Evolutionary conservation across 2,113 vertebrate genomes (phyloP).

Genomic region (Silurus glanis): DNA sequence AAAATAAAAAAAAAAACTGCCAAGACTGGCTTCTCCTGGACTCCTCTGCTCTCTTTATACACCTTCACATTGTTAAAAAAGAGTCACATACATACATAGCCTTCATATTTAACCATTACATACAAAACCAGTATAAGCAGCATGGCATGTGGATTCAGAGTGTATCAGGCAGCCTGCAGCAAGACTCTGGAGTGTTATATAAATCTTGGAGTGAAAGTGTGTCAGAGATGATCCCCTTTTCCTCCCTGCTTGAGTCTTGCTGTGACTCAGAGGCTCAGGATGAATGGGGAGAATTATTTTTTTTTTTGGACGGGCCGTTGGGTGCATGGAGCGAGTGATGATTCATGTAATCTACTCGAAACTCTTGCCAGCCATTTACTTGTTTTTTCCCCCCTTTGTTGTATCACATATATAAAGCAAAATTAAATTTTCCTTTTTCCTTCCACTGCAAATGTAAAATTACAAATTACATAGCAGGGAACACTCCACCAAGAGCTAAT

Average conservation of each 20-base stretch:
- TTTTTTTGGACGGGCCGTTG: neutral
- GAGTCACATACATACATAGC: neutral
- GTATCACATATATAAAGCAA: neutral
- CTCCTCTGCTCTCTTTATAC: neutral
- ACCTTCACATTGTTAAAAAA: neutral
- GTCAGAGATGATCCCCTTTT: slow-evolving; percentile 48
- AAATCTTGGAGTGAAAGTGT: slow-evolving; percentile 37
- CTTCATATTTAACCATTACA: slow-evolving; percentile 22
- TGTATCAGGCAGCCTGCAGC: slow-evolving; percentile 37
- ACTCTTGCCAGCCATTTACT: slow-evolving; percentile 34
- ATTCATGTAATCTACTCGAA: slow-evolving; percentile 50
- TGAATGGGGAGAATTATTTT: neutral
- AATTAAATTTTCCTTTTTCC: neutral
- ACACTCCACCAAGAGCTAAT: neutral
- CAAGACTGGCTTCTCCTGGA: neutral
- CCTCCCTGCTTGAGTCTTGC: slow-evolving; percentile 31
- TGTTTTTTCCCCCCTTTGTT: slow-evolving; percentile 13
- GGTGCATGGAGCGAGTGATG: slow-evolving; percentile 14
- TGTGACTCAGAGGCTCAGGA: slow-evolving; percentile 36
- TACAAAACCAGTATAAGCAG: slow-evolving; percentile 22
- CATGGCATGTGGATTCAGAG: slow-evolving; percentile 21
- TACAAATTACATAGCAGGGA: neutral
- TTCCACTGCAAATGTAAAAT: neutral
- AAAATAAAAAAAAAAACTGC: neutral
- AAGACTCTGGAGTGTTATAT: slow-evolving; percentile 38